These are phyloP conservation scores for Busseola fusca DNA, from an alignment of 2,888 invertebrate genomes.

Conservation along the genomic window DNA sequence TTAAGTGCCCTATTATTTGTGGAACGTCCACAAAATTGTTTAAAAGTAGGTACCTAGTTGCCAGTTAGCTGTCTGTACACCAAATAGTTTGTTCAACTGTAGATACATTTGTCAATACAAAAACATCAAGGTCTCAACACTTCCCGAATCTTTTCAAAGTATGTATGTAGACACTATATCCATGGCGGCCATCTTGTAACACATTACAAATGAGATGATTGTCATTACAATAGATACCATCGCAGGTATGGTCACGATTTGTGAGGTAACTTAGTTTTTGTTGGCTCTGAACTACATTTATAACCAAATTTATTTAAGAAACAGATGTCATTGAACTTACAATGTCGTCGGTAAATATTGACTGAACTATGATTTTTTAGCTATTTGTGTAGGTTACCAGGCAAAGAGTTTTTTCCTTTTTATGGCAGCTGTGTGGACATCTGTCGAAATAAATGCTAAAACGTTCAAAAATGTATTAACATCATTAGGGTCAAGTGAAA, in stretches of 20 bases:
- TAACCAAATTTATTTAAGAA: conserved; percentile 26
- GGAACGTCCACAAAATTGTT: too few relatives aligned
- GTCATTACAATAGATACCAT: conserved; percentile 36
- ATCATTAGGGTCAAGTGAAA: background rate
- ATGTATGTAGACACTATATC: background rate
- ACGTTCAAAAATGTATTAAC: background rate
- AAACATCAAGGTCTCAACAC: conserved; percentile 19
- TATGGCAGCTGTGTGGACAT: too few relatives aligned
- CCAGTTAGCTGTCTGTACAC: background rate
- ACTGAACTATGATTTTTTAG: conserved; percentile 16
- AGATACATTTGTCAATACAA: conserved; percentile 14
- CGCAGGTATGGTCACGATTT: conserved; percentile 43
- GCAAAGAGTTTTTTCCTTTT: background rate
- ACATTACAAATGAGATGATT: conserved; percentile 39
- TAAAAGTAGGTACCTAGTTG: background rate
- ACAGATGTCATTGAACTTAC: conserved; percentile 48
- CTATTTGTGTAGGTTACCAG: background rate
- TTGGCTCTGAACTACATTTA: conserved; percentile 10
- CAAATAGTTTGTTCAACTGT: background rate
- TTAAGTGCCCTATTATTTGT: too few relatives aligned
- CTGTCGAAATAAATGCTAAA: background rate
- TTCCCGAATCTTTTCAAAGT: conserved; percentile 39
- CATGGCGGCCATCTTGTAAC: conserved; percentile 28
- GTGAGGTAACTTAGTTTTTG: conserved; percentile 30
- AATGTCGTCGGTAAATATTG: conserved; percentile 46